These are phyloP conservation scores for Phragmatobia fuliginosa DNA, from an alignment of 2,888 invertebrate genomes.

Conservation along the genomic window DNA sequence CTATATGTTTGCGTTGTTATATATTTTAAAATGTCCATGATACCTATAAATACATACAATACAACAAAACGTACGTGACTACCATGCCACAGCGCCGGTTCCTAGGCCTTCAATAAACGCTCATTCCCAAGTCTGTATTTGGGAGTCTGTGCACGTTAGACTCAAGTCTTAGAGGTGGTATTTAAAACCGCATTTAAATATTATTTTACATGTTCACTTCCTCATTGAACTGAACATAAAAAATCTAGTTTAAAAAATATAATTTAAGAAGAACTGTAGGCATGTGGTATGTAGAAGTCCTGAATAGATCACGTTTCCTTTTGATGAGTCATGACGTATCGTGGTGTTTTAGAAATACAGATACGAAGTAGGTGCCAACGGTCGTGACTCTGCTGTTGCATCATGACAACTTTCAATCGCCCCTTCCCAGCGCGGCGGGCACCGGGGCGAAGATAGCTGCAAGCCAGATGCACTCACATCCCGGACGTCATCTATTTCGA, in stretches of 20 bases:
- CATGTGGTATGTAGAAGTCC: not conserved
- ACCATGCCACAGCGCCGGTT: not conserved
- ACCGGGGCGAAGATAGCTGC: not conserved
- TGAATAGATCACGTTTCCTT: not conserved
- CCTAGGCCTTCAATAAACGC: not conserved
- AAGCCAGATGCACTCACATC: slow-evolving; percentile 3
- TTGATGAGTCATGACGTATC: not conserved
- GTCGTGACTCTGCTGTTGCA: slow-evolving; percentile 19
- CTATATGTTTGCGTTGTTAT: too few relatives aligned
- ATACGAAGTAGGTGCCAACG: slow-evolving; percentile 11
- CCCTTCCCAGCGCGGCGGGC: not conserved
- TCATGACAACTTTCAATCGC: slow-evolving; percentile 20
- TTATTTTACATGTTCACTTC: not conserved
- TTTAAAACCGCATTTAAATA: not conserved
- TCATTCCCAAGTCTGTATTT: not conserved
- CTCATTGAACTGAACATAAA: not conserved
- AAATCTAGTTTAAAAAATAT: too few relatives aligned
- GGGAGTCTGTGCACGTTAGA: not conserved
- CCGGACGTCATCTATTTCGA: slow-evolving; percentile 8
- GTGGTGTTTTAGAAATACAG: not conserved
- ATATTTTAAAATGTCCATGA: too few relatives aligned
- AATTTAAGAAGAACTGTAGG: not conserved
- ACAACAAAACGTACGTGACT: not conserved
- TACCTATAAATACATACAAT: too few relatives aligned
- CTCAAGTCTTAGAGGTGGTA: not conserved